Evolutionary conservation across 2,113 vertebrate genomes (phyloP), one percentile per base, ranked within the genome.

Genomic region (Cercocebus atys): DNA sequence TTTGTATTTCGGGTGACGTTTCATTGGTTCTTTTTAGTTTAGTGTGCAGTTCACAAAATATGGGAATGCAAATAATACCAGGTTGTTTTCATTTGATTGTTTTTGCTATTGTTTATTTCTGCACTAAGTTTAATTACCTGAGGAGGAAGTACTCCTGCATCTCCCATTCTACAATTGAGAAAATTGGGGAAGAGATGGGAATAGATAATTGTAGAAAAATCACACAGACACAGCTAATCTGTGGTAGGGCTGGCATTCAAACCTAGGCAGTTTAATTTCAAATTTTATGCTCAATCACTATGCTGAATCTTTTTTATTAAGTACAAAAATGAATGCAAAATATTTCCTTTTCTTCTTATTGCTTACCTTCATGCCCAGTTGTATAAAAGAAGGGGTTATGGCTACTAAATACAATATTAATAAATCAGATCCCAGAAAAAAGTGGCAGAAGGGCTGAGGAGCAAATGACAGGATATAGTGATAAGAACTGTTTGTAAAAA

Each of bases 261-360:
- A 92, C 14, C 7, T 3, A 81, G 52, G 38, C 8, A 57, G 6
- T 5, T 55, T 61, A 70, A 64, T 92, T 93, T 2, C 4, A 68
- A 81, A 89, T 73, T 4, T 40, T 59, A 91, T 78, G 16, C 7
- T 93, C 52, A 79, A 72, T 86, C n/a, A 50, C 30, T 59, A 82
- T 12, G 1, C 14, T 95, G 14, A 18, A 76, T 11, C 79, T 90
- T 82, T 92, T 98, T 82, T 43, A 14, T 80, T 88, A 88, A 61
- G 18, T 40, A 68, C 30, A 52, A 82, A 89, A 35, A 72, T 22
- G 57, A 70, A 40, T 45, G 79, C 6, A 52, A 76, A 82, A 32
- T 55, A 50, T 85, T 82, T 72, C 13, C 1, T 9, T n/a, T 79
- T 72, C 11, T 76, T 70, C 22, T 85, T 40, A 3, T 16, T 76